Evolutionary conservation across 2,797 vertebrate genomes (phyloP).

Genomic region (Sternarchorhynchus goeldii): DNA sequence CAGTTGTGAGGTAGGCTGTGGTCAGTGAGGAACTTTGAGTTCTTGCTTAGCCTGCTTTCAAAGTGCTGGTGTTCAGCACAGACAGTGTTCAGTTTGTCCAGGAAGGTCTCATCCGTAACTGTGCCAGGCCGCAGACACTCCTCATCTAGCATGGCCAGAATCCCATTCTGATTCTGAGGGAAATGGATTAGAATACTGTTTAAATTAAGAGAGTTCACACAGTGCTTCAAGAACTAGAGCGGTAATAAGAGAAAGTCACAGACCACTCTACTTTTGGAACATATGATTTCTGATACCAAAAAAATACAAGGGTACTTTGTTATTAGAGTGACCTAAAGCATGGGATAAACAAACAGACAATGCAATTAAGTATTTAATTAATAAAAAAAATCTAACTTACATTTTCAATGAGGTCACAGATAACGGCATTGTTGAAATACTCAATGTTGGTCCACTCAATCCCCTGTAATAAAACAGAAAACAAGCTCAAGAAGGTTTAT

Average conservation of each 20-base stretch:
- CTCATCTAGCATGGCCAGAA: slow-evolving; percentile 97
- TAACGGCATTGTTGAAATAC: slow-evolving; percentile 98
- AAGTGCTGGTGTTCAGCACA: slow-evolving; percentile 97
- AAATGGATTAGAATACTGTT: slow-evolving; percentile 8
- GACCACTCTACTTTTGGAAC: no score
- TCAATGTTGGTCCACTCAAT: slow-evolving; percentile 99
- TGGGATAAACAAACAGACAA: not conserved
- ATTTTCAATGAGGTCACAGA: slow-evolving; percentile 98
- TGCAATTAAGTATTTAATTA: no score
- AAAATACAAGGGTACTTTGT: no score
- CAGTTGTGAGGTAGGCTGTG: slow-evolving; percentile 95
- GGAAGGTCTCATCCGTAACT: slow-evolving; percentile 93
- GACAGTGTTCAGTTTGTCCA: slow-evolving; percentile 95
- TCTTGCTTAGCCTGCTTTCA: slow-evolving; percentile 96
- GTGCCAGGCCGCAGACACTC: slow-evolving; percentile 95
- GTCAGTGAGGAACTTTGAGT: slow-evolving; percentile 92
- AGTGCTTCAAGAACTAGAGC: no score
- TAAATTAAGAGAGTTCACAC: not conserved
- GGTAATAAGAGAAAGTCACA: no score
- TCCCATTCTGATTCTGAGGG: slow-evolving; percentile 90
- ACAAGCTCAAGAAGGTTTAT: slow-evolving; percentile 32
- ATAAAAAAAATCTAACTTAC: slow-evolving; percentile 78
- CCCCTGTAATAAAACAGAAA: slow-evolving; percentile 74
- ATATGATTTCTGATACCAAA: no score
- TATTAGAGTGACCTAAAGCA: no score